Evolutionary conservation across 2,888 invertebrate species (phyloP).

Genomic region (Dynastes tityus): DNA sequence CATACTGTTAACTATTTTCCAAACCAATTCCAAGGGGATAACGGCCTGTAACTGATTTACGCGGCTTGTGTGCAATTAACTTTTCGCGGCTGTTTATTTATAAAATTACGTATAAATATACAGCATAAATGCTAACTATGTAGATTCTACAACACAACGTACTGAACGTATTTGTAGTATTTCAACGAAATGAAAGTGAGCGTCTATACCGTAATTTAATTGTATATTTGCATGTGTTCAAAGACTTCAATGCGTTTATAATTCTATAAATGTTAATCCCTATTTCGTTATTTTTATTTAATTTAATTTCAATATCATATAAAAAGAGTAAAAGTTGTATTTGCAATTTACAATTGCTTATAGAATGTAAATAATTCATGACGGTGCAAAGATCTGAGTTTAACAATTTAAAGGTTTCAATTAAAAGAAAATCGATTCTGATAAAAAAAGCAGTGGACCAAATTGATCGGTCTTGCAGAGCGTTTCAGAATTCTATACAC

Average conservation of each 20-base stretch:
- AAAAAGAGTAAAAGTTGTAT: background rate
- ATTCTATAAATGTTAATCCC: background rate
- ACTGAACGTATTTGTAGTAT: background rate
- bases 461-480: no score
- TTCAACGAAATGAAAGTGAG: constrained; percentile 36
- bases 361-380: no score
- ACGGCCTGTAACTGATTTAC: constrained; percentile 20
- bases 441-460: no score
- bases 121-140: background rate
- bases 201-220: constrained; percentile 21
- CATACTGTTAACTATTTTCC: background rate
- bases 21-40: constrained; percentile 2
- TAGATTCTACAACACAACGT: background rate
- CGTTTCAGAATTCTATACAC: no score
- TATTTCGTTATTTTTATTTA: background rate
- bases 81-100: constrained; percentile 26
- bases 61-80: constrained; percentile 19
- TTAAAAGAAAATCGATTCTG: no score
- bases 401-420: no score
- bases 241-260: background rate
- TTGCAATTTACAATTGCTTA: no score
- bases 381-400: no score
- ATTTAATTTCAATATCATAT: background rate
- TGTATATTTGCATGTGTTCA: constrained; percentile 8
- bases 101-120: constrained; percentile 30